Percentiles rank a stretch among this genome's conserved stretches.
phyloP scores from a whole-genome alignment of 2,888 invertebrate species.

The Tipula unca region DNA sequence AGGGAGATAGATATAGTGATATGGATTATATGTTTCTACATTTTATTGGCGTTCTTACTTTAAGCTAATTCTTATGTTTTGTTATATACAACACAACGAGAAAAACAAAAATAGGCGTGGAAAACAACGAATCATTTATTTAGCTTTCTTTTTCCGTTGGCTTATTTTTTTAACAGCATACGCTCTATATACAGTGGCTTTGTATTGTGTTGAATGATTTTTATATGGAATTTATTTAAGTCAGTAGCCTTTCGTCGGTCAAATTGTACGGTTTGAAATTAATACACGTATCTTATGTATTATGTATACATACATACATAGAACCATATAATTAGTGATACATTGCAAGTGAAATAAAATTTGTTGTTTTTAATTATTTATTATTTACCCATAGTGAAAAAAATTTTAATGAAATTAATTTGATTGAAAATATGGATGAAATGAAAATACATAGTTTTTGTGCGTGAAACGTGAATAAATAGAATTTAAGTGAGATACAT shows the following conservation, averaged over 20 bases:
- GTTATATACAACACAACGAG: neutral
- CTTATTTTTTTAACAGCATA: neutral
- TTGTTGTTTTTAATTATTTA: neutral
- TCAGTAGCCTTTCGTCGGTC: constrained; percentile 20
- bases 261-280: constrained; percentile 1
- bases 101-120: neutral
- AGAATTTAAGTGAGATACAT: neutral
- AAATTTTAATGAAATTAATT: neutral
- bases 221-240: neutral
- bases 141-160: neutral
- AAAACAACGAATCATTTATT: neutral
- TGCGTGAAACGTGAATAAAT: neutral
- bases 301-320: neutral
- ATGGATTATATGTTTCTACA: neutral
- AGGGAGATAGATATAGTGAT: neutral
- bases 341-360: neutral
- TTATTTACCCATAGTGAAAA: too few relatives aligned
- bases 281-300: neutral
- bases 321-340: neutral
- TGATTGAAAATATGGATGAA: neutral
- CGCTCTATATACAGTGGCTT: neutral
- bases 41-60: constrained; percentile 18
- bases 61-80: constrained; percentile 8
- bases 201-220: constrained; percentile 16
- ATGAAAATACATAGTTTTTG: neutral